Evolutionary conservation across 2,888 invertebrate species (phyloP), one percentile per base, ranked within the genome.

Genomic region (Thumatha senex): DNA sequence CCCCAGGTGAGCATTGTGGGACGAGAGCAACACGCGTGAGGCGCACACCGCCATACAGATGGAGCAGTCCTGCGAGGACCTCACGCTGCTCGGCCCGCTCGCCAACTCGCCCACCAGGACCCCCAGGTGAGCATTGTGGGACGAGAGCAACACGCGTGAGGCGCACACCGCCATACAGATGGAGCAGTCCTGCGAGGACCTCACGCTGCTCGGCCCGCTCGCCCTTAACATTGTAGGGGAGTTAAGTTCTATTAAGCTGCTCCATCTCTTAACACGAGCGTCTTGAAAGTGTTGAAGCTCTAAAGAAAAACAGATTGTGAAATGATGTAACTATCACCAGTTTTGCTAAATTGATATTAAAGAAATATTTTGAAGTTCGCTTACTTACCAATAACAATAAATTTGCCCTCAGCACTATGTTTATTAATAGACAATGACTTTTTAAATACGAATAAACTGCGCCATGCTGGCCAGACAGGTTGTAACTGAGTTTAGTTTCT

Each of bases 61-160:
- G 89, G 98, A 98, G 2, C 97, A 97, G 82, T 98, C 98, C 7
- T 98, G 97, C 94, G 98, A 98, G 84, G 98, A 98, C 86, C 93
- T 98, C 33, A 95, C 96, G 7, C 74, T 93, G 86, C 74, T 84
- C 7, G 70, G 50, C 8, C 61, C 14, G 92, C 87, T 89, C 36
- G 80, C 85, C 46, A 84, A 92, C 87, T 93, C 93, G 1, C 93
- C 93, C 57, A 94, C 93, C 46, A 76, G 90, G 63, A 65, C 76
- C 52, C 81, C 84, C 36, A 93, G 92, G 75, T 93, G 78, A 0
- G 35, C 31, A 96, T 96, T 58, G 98, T 98, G 84, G 95, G 97
- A 97, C 78, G 93, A 96, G 13, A 94, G 94, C 72, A 96, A 96
- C 72, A 94, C 94, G 50, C 93, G 98, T 46, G 97, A 98, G 84